Percentiles rank a stretch among this genome's conserved stretches.
phyloP scores from a whole-genome alignment of 2,888 invertebrate genomes.

The Nomada fabriciana region DNA sequence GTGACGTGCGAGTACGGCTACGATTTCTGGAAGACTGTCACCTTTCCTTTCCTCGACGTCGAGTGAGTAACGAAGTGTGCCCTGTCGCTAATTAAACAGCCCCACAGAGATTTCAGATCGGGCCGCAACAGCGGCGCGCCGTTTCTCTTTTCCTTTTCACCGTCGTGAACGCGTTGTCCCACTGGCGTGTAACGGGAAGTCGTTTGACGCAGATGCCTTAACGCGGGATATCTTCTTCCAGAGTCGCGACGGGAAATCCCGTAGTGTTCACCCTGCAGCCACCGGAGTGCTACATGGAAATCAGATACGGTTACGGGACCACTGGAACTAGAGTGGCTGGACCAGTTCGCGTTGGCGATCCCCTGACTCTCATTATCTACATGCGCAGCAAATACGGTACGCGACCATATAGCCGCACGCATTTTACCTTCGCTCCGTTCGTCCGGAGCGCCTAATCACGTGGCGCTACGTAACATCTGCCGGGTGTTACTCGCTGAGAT shows the following conservation, averaged over 20 bases:
- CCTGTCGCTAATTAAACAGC: too few relatives aligned
- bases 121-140: too few relatives aligned
- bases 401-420: conserved; percentile 67
- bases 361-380: conserved; percentile 95
- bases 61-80: conserved; percentile 88
- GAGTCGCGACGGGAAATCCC: conserved; percentile 97
- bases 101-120: too few relatives aligned
- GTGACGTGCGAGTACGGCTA: conserved; percentile 98
- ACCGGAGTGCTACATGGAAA: conserved; percentile 98
- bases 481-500: conserved; percentile 47
- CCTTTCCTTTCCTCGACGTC: conserved; percentile 96
- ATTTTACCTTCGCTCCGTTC: conserved; percentile 49
- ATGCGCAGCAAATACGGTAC: conserved; percentile 97
- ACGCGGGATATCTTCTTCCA: conserved; percentile 82
- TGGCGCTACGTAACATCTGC: conserved; percentile 52
- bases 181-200: conserved; percentile 46
- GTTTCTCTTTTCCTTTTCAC: not conserved
- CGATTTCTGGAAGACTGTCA: conserved; percentile 98
- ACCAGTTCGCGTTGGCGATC: conserved; percentile 96
- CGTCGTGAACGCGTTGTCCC: conserved; percentile 7
- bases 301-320: conserved; percentile 95
- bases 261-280: conserved; percentile 96
- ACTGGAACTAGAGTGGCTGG: conserved; percentile 94
- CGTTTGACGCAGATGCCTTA: conserved; percentile 35
- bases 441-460: conserved; percentile 43